Base-by-base conservation (phyloP, 2,888 invertebrate species). In the Xestobium rufovillosum region DNA sequence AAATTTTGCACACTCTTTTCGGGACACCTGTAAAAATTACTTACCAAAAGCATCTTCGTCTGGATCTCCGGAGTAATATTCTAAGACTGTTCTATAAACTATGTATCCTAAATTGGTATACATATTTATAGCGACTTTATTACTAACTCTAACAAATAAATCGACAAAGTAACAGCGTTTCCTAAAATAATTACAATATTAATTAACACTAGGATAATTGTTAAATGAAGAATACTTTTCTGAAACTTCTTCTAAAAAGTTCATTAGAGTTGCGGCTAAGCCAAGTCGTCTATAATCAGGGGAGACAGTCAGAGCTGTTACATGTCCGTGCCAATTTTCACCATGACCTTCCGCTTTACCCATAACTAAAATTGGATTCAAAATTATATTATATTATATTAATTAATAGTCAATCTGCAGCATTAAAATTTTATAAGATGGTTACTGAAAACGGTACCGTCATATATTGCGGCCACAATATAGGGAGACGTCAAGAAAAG, bases 301-400 rank as follows among this genome's bases (percentile, higher is more conserved):
- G 3, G 95, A 89, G 2, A 99, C 95, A 3, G 95, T 95, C 23
- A 98, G 69, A 2, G 97, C 97, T 27, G 98, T 98, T 6, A 98
- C 97, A 69, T 98, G 98, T 1, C 98, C 98, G 71, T 99, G 98
- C 95, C 95, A 99, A 59, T 92, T 86, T 51, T 95, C 92, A 33
- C 85, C 83, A 49, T 80, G 80, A 0, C 98, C 98, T 70, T 98
- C 98, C 0, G 95, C 89, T 69, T 98, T 98, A 23, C 97, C 97
- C 96, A 98, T 97, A 35, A 98, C 95, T 96, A 59, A 45, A 75
- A 67, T 50, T 13, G 6, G 6, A 11, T 27, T 27, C 9, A 27
- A 27, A 6, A 19, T 8, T n/a, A 19, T 19, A 19, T 19, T 19
- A n/a, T 19, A 19, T 6, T 19, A 19, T n/a, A n/a, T n/a, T n/a